These are phyloP conservation scores for Melanotaenia duboulayi DNA, from an alignment of 2,113 vertebrate species.

Conservation along the genomic window DNA sequence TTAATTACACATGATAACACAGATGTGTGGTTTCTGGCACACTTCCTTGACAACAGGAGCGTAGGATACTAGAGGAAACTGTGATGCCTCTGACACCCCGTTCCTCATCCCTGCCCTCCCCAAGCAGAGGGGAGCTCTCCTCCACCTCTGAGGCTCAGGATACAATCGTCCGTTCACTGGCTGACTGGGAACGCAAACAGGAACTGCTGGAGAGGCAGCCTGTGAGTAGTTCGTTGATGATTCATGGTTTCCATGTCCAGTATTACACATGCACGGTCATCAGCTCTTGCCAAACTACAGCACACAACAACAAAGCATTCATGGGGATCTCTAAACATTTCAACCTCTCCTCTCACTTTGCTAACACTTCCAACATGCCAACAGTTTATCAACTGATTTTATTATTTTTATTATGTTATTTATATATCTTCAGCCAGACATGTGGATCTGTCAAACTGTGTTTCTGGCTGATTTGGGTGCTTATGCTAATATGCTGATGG, in stretches of 20 bases:
- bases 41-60: conserved; percentile 82
- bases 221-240: conserved; percentile 62
- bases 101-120: conserved; percentile 78
- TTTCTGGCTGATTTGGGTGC: background rate
- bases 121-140: conserved; percentile 79
- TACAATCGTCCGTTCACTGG: conserved; percentile 73
- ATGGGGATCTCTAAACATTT: too few species aligned
- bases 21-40: background rate
- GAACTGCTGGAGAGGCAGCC: conserved; percentile 73
- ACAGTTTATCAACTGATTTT: background rate
- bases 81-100: conserved; percentile 87
- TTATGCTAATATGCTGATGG: background rate
- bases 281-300: too few species aligned
- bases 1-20: background rate
- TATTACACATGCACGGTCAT: too few species aligned
- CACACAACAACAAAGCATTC: too few species aligned
- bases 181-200: conserved; percentile 80
- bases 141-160: conserved; percentile 57
- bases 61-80: conserved; percentile 94
- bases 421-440: too few species aligned
- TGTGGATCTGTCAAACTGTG: background rate
- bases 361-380: too few species aligned
- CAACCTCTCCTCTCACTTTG: too few species aligned
- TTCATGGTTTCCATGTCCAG: background rate
- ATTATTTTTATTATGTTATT: too few species aligned